A percentile compares a stretch with the other conserved stretches of the same genome.
These are phyloP conservation scores for Dermochelys coriacea DNA, from an alignment of 2,797 vertebrate genomes.

Conservation along the genomic window DNA sequence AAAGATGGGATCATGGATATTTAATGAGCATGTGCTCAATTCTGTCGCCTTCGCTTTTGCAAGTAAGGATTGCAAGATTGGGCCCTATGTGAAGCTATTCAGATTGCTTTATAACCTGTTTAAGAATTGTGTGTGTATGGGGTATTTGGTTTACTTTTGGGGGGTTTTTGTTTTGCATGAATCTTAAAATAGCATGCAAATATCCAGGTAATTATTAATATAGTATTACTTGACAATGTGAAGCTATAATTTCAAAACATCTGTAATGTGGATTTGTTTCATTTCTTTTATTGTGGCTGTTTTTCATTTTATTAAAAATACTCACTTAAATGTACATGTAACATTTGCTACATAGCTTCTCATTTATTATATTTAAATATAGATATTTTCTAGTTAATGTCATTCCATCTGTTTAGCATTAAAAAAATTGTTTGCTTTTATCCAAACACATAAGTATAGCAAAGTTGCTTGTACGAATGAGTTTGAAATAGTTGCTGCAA, in stretches of 20 bases:
- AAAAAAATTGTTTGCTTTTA: background rate
- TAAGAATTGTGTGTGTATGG: background rate
- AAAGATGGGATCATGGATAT: background rate
- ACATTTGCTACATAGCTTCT: background rate
- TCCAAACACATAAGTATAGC: background rate
- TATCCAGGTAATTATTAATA: background rate
- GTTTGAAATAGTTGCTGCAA: background rate
- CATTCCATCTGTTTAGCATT: background rate
- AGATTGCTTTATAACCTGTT: background rate
- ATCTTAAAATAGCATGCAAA: background rate
- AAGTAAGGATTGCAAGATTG: background rate
- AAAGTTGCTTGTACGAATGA: background rate
- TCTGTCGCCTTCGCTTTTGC: background rate
- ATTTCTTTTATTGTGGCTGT: background rate
- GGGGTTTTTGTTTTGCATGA: background rate
- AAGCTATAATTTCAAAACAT: background rate
- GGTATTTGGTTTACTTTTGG: background rate
- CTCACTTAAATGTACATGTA: background rate
- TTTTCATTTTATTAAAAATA: background rate
- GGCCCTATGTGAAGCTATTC: background rate
- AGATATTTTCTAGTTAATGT: background rate
- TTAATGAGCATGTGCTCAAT: background rate
- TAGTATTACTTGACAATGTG: background rate
- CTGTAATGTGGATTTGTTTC: background rate
- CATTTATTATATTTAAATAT: background rate